These are phyloP conservation scores for Platycnemis pennipes DNA, from an alignment of 2,888 invertebrate genomes.

Conservation along the genomic window DNA sequence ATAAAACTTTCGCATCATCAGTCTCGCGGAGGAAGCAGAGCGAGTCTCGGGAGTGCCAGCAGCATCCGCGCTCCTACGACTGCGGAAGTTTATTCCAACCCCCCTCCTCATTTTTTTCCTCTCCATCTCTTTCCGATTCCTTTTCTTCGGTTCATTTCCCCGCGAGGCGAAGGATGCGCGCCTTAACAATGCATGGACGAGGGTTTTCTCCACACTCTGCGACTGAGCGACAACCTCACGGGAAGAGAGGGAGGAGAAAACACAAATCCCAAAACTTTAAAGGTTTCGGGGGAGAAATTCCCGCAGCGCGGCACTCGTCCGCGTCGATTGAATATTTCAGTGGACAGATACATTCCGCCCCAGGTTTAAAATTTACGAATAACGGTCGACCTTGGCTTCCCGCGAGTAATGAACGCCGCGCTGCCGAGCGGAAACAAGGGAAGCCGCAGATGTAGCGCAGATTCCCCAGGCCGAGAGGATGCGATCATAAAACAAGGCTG, in stretches of 20 bases:
- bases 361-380: background rate
- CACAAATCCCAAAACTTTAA: background rate
- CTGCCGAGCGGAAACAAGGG: background rate
- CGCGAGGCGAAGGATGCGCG: background rate
- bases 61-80: background rate
- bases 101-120: background rate
- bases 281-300: background rate
- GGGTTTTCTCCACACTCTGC: background rate
- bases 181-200: background rate
- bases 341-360: background rate
- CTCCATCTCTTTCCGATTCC: background rate
- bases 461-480: background rate
- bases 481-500: background rate
- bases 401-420: background rate
- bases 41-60: background rate
- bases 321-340: constrained; percentile 14
- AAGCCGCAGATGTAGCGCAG: background rate
- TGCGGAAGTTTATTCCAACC: background rate
- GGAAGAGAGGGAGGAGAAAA: background rate
- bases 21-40: background rate
- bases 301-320: background rate
- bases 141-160: constrained; percentile 7
- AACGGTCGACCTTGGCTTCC: background rate
- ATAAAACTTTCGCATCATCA: constrained; percentile 3
- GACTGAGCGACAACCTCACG: background rate